phyloP scores from a whole-genome alignment of 1,140 invertebrate genomes.

The Lethrus apterus region DNA sequence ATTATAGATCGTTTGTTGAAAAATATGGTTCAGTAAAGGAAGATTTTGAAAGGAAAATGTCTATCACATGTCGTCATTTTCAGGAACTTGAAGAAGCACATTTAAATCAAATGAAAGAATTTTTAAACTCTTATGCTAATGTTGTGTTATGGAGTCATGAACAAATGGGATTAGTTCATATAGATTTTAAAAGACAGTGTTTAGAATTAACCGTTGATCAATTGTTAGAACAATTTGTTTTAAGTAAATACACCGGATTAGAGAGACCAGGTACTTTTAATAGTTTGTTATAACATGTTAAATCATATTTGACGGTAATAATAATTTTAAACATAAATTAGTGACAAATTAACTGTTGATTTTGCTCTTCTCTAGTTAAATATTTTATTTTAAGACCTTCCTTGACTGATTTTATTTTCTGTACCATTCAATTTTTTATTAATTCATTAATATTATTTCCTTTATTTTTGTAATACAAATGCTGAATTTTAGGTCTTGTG shows the following conservation, averaged over 20 bases:
- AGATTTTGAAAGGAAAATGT: slow-evolving; percentile 93
- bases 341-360: too few species aligned
- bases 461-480: too few species aligned
- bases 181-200: slow-evolving; percentile 85
- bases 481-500: slow-evolving; percentile 45
- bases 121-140: slow-evolving; percentile 81
- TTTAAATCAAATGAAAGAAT: slow-evolving; percentile 91
- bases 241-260: slow-evolving; percentile 82
- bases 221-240: slow-evolving; percentile 81
- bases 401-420: too few species aligned
- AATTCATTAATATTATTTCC: neutral
- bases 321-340: too few species aligned
- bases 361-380: too few species aligned
- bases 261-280: slow-evolving; percentile 74
- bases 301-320: too few species aligned
- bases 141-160: slow-evolving; percentile 84
- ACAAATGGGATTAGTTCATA: slow-evolving; percentile 80
- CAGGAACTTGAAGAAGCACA: slow-evolving; percentile 91
- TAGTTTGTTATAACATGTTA: too few species aligned
- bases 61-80: slow-evolving; percentile 86
- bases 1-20: slow-evolving; percentile 80
- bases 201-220: slow-evolving; percentile 87
- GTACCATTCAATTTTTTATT: too few species aligned
- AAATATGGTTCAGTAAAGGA: slow-evolving; percentile 83
- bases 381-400: too few species aligned